phyloP scores from a whole-genome alignment of 2,113 vertebrate genomes.

The Rana temporaria region DNA sequence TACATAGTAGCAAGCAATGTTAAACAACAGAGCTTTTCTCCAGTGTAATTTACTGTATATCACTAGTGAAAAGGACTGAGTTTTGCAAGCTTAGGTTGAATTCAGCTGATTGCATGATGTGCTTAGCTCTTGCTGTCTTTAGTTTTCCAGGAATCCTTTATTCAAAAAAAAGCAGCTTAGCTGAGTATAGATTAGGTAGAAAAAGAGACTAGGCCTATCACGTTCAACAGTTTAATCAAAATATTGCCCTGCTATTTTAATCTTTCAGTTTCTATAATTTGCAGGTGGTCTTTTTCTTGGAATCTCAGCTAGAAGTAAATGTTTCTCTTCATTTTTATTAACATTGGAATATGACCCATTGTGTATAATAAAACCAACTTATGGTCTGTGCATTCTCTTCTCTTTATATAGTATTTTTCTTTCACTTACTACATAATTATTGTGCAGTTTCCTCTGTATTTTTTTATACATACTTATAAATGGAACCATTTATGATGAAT shows the following conservation, averaged over 20 bases:
- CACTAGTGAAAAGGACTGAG: too few relatives aligned
- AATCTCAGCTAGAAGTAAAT: constrained; percentile 8
- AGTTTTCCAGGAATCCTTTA: too few relatives aligned
- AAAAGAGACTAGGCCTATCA: too few relatives aligned
- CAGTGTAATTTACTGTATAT: too few relatives aligned
- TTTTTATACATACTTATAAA: not conserved
- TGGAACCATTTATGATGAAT: constrained; percentile 20
- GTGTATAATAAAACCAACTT: not conserved
- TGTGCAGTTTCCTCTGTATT: not conserved
- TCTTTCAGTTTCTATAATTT: not conserved
- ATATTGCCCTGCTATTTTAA: not conserved
- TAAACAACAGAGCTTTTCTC: too few relatives aligned
- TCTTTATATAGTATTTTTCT: not conserved
- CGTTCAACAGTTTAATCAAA: not conserved
- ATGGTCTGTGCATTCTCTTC: not conserved
- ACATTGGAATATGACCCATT: not conserved
- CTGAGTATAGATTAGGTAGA: too few relatives aligned
- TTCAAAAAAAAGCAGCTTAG: too few relatives aligned
- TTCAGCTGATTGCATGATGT: too few relatives aligned
- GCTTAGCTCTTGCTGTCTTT: too few relatives aligned
- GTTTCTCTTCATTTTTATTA: not conserved
- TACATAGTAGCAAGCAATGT: too few relatives aligned
- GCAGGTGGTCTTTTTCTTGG: not conserved
- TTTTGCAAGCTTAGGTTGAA: too few relatives aligned
- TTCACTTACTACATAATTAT: not conserved